Evolutionary conservation across 1,140 invertebrate species (phyloP).

Genomic region (Atta texana): DNA sequence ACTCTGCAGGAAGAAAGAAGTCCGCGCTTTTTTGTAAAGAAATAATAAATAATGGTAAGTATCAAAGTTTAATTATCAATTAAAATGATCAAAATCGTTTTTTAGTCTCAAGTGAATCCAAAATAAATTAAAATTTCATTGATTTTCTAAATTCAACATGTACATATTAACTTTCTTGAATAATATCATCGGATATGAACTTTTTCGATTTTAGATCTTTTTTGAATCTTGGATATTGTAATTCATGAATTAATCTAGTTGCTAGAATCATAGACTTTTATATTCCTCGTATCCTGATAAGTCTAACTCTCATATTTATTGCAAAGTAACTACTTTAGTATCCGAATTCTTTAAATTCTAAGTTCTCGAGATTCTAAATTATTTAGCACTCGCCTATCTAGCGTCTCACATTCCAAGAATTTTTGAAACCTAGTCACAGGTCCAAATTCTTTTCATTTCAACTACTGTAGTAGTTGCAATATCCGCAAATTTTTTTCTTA

Average conservation of each 20-base stretch:
- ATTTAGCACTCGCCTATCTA: conserved; percentile 22
- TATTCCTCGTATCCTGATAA: conserved; percentile 7
- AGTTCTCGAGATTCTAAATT: conserved; percentile 19
- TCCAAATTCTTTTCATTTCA: conserved; percentile 46
- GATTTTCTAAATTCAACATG: background rate
- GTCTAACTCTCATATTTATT: conserved; percentile 11
- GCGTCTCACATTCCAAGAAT: conserved; percentile 21
- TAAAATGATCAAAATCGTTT: background rate
- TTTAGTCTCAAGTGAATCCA: background rate
- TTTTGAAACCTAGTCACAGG: background rate
- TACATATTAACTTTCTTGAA: background rate
- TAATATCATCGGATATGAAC: background rate
- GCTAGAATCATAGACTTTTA: background rate
- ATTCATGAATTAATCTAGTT: conserved; percentile 7
- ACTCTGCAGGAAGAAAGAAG: background rate
- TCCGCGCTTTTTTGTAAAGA: background rate
- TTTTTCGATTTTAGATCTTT: background rate
- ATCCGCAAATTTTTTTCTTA: conserved; percentile 1
- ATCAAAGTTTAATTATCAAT: conserved; percentile 18
- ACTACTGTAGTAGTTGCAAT: background rate
- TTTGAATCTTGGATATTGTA: conserved; percentile 4
- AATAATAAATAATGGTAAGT: conserved; percentile 38
- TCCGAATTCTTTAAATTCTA: conserved; percentile 39
- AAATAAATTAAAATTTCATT: conserved; percentile 4
- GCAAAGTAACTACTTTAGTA: conserved; percentile 21